Evolutionary conservation across 1,140 invertebrate genomes (phyloP).

Genomic region (Heliconius nattereri): DNA sequence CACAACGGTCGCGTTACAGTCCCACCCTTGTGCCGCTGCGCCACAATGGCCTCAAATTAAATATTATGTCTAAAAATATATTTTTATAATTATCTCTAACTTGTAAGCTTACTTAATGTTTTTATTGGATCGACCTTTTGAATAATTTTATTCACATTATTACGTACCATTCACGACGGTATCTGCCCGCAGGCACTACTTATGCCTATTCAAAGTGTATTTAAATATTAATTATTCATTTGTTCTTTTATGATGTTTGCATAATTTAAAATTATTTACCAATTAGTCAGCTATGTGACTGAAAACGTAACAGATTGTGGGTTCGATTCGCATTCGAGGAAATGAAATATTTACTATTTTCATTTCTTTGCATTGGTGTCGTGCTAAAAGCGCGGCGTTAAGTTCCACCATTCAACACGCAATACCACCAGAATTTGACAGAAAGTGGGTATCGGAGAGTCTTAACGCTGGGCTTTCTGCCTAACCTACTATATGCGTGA

Average conservation of each 20-base stretch:
- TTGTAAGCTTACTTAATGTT: conserved; percentile 10
- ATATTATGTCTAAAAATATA: neutral
- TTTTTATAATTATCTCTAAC: neutral
- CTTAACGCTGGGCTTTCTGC: too few species aligned
- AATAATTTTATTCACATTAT: conserved; percentile 7
- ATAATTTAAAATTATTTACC: neutral
- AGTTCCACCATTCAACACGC: too few species aligned
- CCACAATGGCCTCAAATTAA: too few species aligned
- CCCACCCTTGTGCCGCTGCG: too few species aligned
- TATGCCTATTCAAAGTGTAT: conserved; percentile 1
- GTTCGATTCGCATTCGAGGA: neutral
- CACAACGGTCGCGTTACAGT: too few species aligned
- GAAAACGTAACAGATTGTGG: too few species aligned
- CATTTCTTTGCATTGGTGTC: too few species aligned
- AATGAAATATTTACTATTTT: too few species aligned
- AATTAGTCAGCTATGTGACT: neutral
- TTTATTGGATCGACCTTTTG: neutral
- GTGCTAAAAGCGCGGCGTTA: too few species aligned
- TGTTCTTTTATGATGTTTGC: neutral
- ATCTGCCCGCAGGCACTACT: conserved; percentile 1
- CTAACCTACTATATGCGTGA: too few species aligned
- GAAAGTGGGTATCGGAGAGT: too few species aligned
- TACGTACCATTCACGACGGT: neutral
- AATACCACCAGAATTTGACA: too few species aligned
- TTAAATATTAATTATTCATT: conserved; percentile 6